Conservation (phyloP, 2,888 invertebrate genomes). For the Xestia sexstrigata region DNA sequence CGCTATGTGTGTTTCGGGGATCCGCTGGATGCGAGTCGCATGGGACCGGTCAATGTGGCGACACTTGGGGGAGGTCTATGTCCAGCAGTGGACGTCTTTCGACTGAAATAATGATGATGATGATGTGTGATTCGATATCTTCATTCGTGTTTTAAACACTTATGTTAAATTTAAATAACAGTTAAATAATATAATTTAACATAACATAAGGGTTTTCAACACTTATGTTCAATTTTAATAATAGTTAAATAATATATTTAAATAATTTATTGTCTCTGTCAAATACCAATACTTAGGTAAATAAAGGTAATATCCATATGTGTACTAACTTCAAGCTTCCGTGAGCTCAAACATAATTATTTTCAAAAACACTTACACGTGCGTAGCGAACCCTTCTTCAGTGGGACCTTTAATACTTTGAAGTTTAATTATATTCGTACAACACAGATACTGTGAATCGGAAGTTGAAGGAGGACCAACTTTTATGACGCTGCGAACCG, state of each 20-base stretch:
- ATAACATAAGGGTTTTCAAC: too few relatives aligned
- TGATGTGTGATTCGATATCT: not conserved
- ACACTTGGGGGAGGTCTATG: too few relatives aligned
- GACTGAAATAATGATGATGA: too few relatives aligned
- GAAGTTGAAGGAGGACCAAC: conserved; percentile 73
- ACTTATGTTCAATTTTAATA: not conserved
- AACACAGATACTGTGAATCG: conserved; percentile 70
- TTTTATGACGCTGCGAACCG: conserved; percentile 63
- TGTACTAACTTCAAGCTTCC: conserved; percentile 35
- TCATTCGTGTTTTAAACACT: not conserved
- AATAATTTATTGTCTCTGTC: not conserved
- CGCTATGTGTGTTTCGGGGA: not conserved
- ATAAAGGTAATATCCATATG: too few relatives aligned
- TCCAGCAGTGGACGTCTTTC: too few relatives aligned
- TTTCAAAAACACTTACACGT: conserved; percentile 40
- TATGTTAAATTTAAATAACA: too few relatives aligned
- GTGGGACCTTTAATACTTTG: conserved; percentile 58
- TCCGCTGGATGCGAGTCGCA: too few relatives aligned
- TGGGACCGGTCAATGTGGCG: too few relatives aligned
- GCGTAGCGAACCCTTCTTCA: conserved; percentile 35
- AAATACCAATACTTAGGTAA: not conserved
- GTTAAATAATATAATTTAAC: too few relatives aligned
- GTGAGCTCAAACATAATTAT: conserved; percentile 41
- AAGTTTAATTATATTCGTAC: conserved; percentile 72
- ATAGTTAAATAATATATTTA: too few relatives aligned